Evolutionary conservation across 2,888 invertebrate species (phyloP).

Genomic region (Arge pagana): DNA sequence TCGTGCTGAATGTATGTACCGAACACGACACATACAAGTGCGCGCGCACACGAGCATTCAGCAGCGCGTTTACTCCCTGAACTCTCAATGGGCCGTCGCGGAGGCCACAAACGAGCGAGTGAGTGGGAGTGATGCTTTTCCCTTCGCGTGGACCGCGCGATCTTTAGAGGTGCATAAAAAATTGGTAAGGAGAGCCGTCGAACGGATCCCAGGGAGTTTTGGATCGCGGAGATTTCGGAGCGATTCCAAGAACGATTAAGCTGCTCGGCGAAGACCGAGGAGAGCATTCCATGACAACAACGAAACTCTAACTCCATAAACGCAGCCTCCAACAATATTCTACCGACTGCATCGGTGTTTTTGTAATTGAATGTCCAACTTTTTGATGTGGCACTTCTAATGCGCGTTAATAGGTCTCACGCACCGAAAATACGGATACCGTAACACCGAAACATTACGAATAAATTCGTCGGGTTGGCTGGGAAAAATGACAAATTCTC

Average conservation of each 20-base stretch:
- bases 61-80: constrained; percentile 18
- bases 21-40: constrained; percentile 1
- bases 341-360: neutral
- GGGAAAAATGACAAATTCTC: too few species aligned
- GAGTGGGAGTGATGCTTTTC: constrained; percentile 7
- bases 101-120: neutral
- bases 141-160: constrained; percentile 2
- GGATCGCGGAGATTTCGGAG: neutral
- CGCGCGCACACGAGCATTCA: too few species aligned
- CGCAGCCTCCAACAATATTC: too few species aligned
- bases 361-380: too few species aligned
- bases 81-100: constrained; percentile 21
- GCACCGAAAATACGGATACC: too few species aligned
- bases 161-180: constrained; percentile 7
- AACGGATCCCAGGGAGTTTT: neutral
- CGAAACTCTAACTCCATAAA: too few species aligned
- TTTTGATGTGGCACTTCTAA: too few species aligned
- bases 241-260: constrained; percentile 10
- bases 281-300: neutral
- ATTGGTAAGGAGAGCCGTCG: constrained; percentile 1
- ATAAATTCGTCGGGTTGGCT: too few species aligned
- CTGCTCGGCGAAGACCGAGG: neutral
- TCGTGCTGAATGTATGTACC: too few species aligned
- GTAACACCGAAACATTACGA: too few species aligned
- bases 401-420: too few species aligned